These are phyloP conservation scores for Noctua comes DNA, from an alignment of 2,888 invertebrate species.

Conservation along the genomic window DNA sequence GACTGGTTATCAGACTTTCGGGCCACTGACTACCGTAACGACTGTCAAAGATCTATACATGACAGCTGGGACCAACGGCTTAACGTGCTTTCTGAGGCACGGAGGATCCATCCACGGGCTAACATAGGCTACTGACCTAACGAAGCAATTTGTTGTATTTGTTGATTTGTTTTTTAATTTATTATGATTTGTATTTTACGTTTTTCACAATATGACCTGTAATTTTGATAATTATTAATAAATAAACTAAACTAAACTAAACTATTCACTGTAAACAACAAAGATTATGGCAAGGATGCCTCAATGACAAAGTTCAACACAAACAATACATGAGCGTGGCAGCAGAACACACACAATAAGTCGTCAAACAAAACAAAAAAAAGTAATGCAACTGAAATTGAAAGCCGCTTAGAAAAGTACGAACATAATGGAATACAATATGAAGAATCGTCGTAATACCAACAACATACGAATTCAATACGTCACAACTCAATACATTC, in stretches of 20 bases:
- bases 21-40: neutral
- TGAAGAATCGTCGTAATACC: constrained; percentile 57
- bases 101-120: neutral
- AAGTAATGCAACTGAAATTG: constrained; percentile 45
- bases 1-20: neutral
- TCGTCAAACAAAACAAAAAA: constrained; percentile 39
- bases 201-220: no score
- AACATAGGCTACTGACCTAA: neutral
- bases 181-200: no score
- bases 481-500: constrained; percentile 76
- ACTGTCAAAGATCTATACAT: no score
- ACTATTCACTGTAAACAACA: neutral
- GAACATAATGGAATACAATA: constrained; percentile 56
- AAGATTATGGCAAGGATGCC: neutral
- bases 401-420: constrained; percentile 52
- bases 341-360: neutral
- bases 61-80: neutral
- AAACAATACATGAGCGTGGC: neutral
- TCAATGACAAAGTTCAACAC: neutral
- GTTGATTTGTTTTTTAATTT: no score
- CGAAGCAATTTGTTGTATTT: no score
- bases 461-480: constrained; percentile 68
- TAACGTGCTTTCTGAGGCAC: neutral
- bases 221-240: no score
- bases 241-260: no score